These are phyloP conservation scores for Steinernema feltiae DNA, from an alignment of 1,140 invertebrate species.

Conservation along the genomic window DNA sequence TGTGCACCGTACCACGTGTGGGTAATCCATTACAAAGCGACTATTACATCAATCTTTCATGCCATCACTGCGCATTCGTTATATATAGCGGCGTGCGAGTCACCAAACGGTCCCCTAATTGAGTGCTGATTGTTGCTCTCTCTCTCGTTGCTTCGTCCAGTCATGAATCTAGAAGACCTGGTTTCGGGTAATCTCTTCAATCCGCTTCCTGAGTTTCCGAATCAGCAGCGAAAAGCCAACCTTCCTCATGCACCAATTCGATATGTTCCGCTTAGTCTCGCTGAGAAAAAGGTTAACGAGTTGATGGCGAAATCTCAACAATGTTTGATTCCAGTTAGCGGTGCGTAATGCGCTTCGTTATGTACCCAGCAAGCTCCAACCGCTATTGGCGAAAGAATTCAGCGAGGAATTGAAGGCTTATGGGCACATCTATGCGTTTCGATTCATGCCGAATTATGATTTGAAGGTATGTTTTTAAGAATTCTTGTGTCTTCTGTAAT, in stretches of 20 bases:
- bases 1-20: not conserved
- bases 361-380: constrained; percentile 64
- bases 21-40: too few relatives aligned
- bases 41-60: not conserved
- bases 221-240: constrained; percentile 3
- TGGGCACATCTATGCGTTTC: constrained; percentile 71
- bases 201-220: constrained; percentile 24
- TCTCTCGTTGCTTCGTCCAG: not conserved
- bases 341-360: constrained; percentile 62
- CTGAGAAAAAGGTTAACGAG: constrained; percentile 40
- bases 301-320: too few relatives aligned
- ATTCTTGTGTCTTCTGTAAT: not conserved
- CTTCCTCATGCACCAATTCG: constrained; percentile 49
- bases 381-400: constrained; percentile 64
- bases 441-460: constrained; percentile 63
- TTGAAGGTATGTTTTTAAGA: constrained; percentile 64
- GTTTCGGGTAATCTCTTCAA: constrained; percentile 22
- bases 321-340: constrained; percentile 16
- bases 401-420: constrained; percentile 63
- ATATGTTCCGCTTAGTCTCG: constrained; percentile 35
- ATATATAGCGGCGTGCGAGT: not conserved
- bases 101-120: not conserved
- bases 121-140: not conserved
- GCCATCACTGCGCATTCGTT: not conserved
- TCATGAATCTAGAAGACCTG: not conserved